These are phyloP conservation scores for Dermolepida albohirtum DNA, from an alignment of 2,888 invertebrate species.

Conservation along the genomic window DNA sequence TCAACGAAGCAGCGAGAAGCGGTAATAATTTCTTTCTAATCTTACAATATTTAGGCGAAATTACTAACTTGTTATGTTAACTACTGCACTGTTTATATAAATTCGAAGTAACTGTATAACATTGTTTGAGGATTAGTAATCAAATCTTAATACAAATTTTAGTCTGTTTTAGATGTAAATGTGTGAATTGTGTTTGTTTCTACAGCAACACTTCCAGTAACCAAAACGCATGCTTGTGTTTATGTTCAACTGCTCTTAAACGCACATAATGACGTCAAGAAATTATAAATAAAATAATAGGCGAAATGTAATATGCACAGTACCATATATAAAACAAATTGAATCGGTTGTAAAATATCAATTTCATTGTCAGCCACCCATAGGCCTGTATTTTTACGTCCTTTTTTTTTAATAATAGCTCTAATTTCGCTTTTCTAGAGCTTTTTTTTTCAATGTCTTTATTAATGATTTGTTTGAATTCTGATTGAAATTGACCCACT, in stretches of 20 bases:
- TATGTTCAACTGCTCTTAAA: conserved; percentile 20
- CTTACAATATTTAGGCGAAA: conserved; percentile 2
- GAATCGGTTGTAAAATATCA: background rate
- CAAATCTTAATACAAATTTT: conserved; percentile 11
- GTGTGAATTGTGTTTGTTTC: conserved; percentile 27
- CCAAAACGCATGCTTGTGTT: conserved; percentile 26
- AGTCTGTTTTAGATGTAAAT: conserved; percentile 21
- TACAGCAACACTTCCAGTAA: conserved; percentile 9
- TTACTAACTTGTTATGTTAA: conserved; percentile 18
- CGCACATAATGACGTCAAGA: conserved; percentile 27
- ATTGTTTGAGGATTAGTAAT: conserved; percentile 31
- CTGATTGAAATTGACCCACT: too few species aligned
- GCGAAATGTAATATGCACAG: conserved; percentile 7
- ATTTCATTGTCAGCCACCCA: too few species aligned
- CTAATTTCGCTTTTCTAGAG: too few species aligned
- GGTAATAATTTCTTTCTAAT: background rate
- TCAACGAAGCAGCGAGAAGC: too few species aligned
- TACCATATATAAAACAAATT: conserved; percentile 17
- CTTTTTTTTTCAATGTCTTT: too few species aligned
- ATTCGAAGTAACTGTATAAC: conserved; percentile 15
- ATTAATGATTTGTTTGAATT: too few species aligned
- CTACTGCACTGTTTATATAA: conserved; percentile 1
- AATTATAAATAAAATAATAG: conserved; percentile 31
- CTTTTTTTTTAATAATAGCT: too few species aligned
- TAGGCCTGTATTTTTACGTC: too few species aligned